phyloP scores from a whole-genome alignment of 2,888 invertebrate species.

The Thecocarcelia acutangulata region DNA sequence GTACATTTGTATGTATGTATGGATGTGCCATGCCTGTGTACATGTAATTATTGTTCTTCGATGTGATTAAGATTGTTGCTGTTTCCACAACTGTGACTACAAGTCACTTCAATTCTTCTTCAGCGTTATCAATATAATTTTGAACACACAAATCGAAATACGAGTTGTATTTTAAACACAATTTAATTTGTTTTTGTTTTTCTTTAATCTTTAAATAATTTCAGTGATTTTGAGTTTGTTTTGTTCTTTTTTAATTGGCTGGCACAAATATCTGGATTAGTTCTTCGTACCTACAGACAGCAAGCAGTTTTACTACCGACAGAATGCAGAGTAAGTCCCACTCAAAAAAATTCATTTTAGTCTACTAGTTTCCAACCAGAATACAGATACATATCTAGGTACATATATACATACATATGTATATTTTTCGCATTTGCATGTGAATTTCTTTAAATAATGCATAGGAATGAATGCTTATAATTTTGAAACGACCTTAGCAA shows the following conservation, averaged over 20 bases:
- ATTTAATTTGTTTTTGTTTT: background rate
- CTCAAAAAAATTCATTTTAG: too few relatives aligned
- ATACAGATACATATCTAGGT: too few relatives aligned
- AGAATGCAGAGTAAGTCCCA: background rate
- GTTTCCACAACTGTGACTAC: constrained; percentile 8
- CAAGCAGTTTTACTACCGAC: background rate
- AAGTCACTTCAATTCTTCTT: constrained; percentile 36
- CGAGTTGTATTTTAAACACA: constrained; percentile 22
- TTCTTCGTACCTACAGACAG: background rate
- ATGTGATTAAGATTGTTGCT: constrained; percentile 11
- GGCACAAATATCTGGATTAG: constrained; percentile 6
- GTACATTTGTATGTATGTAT: background rate
- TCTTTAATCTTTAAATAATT: constrained; percentile 53
- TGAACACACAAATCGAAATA: constrained; percentile 40
- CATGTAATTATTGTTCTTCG: background rate
- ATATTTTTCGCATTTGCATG: background rate
- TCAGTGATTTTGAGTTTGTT: constrained; percentile 35
- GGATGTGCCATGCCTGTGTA: too few relatives aligned
- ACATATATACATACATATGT: background rate
- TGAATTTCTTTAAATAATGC: too few relatives aligned
- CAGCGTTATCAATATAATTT: constrained; percentile 47
- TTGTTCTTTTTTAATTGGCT: constrained; percentile 33
- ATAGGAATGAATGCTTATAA: too few relatives aligned
- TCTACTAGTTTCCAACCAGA: too few relatives aligned
- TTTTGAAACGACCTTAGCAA: too few relatives aligned